phyloP scores from a whole-genome alignment of 2,888 invertebrate genomes.

The Limnephilus rhombicus region DNA sequence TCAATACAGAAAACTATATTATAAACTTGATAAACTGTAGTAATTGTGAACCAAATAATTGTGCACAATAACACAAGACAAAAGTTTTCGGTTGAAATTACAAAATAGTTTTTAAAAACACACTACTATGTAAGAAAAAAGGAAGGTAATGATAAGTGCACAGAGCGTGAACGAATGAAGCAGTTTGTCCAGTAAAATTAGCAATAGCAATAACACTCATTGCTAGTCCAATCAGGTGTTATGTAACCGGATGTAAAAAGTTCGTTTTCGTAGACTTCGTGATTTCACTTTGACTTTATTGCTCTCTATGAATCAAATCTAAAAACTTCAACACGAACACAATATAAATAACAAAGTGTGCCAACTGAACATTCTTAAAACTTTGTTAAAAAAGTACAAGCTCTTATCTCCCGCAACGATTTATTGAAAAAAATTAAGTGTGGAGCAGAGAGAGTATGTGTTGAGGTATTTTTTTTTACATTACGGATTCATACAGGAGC shows the following conservation, averaged over 20 bases:
- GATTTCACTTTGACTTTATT: neutral
- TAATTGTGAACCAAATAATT: neutral
- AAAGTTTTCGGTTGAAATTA: neutral
- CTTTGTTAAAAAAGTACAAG: neutral
- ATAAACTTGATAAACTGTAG: neutral
- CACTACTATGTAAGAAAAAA: neutral
- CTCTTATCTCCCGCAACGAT: neutral
- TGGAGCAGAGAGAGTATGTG: no score
- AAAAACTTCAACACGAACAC: neutral
- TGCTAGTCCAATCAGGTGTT: neutral
- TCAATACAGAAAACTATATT: neutral
- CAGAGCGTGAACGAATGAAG: neutral
- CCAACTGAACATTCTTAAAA: neutral
- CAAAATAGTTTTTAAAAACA: neutral
- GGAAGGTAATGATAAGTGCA: neutral
- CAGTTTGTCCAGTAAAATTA: neutral
- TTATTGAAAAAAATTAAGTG: neutral
- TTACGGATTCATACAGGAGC: no score
- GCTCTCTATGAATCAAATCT: neutral
- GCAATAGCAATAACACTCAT: neutral
- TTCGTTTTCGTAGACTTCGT: neutral
- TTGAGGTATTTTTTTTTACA: no score
- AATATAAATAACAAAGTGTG: neutral
- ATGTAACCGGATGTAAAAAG: constrained; percentile 1
- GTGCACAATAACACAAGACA: neutral